Base-by-base conservation (phyloP, 2,888 invertebrate genomes). In the Melinaea menophilus region DNA sequence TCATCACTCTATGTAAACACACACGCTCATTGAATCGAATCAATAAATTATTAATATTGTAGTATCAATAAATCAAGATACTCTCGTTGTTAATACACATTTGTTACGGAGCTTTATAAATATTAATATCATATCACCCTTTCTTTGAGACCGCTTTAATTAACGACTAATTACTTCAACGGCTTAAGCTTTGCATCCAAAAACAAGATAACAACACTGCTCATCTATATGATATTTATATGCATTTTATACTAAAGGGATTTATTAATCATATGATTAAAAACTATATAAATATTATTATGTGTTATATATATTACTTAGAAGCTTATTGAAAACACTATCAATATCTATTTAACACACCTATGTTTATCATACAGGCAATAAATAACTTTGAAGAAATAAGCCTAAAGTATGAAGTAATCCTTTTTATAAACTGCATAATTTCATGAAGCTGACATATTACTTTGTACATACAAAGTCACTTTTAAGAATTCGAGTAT, bases 101-200 rank as follows among this genome's bases (percentile, higher is more conserved):
- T 48, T 22, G 22, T 22, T 22, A 51, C 51, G 22, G 31, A 51
- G 22, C 51, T 51, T 51, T 51, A 51, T 51, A 51, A 51, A 51
- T 51, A 51, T 51, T 51, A 51, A 31, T 51, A 4, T 31, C 31
- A 51, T 51, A 31, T 51, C 31, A 51, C 22, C 51, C 51, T 31
- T 51, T 51, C 51, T 51, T 51, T 51, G 51, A 51, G 31, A 51
- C 31, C 31, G 51, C 11, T 51, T 22, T 51, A 22, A 51, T 51
- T 51, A 51, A 51, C 51, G 51, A 11, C 22, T 51, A 51, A 51
- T 51, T 51, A 31, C 51, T 51, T 51, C 31, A 31, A 31, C 31
- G 31, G 9, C 11, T 51, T 51, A 31, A 31, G 51, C 51, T 51
- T 9, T 51, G 31, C 51, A 31, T 51, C 51, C 7, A 51, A 9